Base-by-base conservation (phyloP, 2,113 vertebrate genomes). In the Delphinus delphis region DNA sequence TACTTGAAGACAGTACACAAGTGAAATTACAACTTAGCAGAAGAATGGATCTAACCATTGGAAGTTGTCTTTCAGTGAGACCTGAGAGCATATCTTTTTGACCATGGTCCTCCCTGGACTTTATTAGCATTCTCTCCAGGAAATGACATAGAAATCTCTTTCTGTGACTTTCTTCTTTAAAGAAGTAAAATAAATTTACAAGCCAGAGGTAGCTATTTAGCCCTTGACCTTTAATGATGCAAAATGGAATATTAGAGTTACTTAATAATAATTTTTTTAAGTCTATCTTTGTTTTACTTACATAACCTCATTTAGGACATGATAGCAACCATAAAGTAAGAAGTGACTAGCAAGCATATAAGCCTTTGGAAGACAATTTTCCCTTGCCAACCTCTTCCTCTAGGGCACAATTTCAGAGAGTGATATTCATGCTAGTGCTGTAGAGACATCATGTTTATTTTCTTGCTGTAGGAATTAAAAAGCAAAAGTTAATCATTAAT, bases 91-190 rank as follows among this genome's bases (percentile, higher is more conserved):
- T 44, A 53, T 28, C 38, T 18, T 90, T 89, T 68, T 73, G 76
- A 96, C 23, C 1, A 3, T 12, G 26, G 26, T 20, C 68, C 25
- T 91, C 47, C 25, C 25, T 85, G 71, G 31, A 31, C 5, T 41
- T 90, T 33, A 73, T 38, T 47, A 60, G 8, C 33, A 84, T 82
- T 92, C 21, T 90, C 12, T 47, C n/a, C 84, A 44, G 67, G 13
- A 55, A 38, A 10, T 26, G 74, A 60, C 26, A 38, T 38, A 95
- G 71, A 79, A 60, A 81, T 53, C 76, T 73, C 31, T 86, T 94
- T 92, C 53, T 73, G 38, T 82, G 47, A 63, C 71, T 84, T 94
- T 96, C 53, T 96, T 53, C 74, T 77, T 77, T 77, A 58, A 70
- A 96, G 76, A n/a, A 93, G 3, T 55, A 50, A 33, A 84, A 65